Evolutionary conservation across 2,797 vertebrate genomes (phyloP).

Genomic region (Esox lucius): DNA sequence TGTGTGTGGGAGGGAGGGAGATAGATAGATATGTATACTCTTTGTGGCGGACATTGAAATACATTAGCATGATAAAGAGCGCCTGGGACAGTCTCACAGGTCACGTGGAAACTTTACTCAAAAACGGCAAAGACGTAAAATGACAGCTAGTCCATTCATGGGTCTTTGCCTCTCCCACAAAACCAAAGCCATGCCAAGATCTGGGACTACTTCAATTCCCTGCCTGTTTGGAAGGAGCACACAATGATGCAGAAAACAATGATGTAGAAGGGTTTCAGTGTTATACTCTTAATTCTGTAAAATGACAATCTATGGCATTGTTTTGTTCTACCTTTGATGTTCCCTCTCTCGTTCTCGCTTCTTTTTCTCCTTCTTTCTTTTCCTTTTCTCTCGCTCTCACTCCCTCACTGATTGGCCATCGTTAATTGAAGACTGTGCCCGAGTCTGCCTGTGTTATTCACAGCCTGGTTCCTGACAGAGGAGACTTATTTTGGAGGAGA

Average conservation of each 20-base stretch:
- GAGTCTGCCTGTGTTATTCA: background rate
- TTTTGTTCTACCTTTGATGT: constrained; percentile 55
- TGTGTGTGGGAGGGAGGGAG: constrained; percentile 48
- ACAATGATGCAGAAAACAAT: constrained; percentile 14
- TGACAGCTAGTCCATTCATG: constrained; percentile 70
- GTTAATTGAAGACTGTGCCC: background rate
- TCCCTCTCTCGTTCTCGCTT: background rate
- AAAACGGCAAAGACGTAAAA: constrained; percentile 73
- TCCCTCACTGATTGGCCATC: background rate
- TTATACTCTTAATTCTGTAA: constrained; percentile 45
- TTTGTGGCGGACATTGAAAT: constrained; percentile 77
- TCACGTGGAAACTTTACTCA: constrained; percentile 78
- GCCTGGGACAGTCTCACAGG: constrained; percentile 74
- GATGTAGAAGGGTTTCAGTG: constrained; percentile 36
- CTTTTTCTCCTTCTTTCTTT: background rate
- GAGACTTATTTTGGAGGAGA: constrained; percentile 4
- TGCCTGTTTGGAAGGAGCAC: background rate
- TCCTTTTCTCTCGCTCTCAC: background rate
- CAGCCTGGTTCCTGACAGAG: background rate
- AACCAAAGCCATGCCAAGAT: constrained; percentile 62
- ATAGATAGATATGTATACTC: constrained; percentile 81
- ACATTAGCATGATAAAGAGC: constrained; percentile 91
- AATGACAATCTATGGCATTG: constrained; percentile 56
- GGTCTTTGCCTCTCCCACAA: constrained; percentile 38
- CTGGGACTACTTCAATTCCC: constrained; percentile 40